phyloP scores from a whole-genome alignment of 2,888 invertebrate species.

The Xanthostigma xanthostigma region DNA sequence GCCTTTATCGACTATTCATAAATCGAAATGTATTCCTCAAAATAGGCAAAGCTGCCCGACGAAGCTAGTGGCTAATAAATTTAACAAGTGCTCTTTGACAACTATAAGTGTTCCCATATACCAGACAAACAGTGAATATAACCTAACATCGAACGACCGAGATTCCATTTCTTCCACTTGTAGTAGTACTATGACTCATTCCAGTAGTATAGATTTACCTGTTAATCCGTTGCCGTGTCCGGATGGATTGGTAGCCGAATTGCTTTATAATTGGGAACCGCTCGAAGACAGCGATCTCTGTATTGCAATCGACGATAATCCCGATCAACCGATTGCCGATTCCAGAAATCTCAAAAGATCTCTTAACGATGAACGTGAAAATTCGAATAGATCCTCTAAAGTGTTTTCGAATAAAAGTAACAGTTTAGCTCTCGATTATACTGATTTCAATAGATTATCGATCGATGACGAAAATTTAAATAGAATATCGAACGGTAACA shows the following conservation, averaged over 20 bases:
- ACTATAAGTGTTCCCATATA: slow-evolving; percentile 38
- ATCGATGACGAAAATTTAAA: no score
- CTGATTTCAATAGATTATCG: no score
- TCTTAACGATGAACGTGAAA: no score
- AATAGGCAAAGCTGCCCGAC: slow-evolving; percentile 53
- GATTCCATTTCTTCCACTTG: slow-evolving; percentile 4
- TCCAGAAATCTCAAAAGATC: neutral
- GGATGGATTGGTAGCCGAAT: slow-evolving; percentile 35
- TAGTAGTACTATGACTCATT: slow-evolving; percentile 31
- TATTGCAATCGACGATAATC: neutral
- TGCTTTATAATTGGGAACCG: slow-evolving; percentile 33
- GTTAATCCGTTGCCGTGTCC: slow-evolving; percentile 33
- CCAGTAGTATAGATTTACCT: slow-evolving; percentile 39
- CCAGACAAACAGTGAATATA: slow-evolving; percentile 28
- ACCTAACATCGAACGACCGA: slow-evolving; percentile 16
- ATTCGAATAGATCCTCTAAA: no score
- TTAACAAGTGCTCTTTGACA: slow-evolving; percentile 36
- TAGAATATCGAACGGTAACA: no score
- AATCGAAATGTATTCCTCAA: slow-evolving; percentile 17
- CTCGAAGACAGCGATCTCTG: neutral
- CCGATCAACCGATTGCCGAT: neutral
- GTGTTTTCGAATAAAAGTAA: no score
- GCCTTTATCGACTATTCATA: slow-evolving; percentile 14
- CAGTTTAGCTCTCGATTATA: no score
- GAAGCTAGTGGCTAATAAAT: slow-evolving; percentile 41